Evolutionary conservation across 2,797 vertebrate genomes (phyloP), one percentile per base, ranked within the genome.

Genomic region (Syngnathus acus): DNA sequence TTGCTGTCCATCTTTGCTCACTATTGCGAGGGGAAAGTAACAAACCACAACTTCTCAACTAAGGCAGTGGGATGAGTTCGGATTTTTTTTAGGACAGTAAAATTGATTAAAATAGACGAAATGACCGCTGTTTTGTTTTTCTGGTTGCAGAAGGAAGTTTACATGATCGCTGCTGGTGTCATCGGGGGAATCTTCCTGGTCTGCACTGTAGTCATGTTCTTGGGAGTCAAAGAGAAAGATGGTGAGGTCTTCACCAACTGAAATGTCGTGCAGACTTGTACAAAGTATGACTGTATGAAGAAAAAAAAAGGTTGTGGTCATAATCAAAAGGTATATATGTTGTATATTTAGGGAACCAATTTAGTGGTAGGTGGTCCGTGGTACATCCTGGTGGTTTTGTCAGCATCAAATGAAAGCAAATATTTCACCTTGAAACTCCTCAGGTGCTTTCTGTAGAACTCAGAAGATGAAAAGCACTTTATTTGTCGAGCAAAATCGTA

Each of bases 201-300:
- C 77, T 97, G 96, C 86, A 91, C 88, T 0, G 3, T 89, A 45
- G 78, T 95, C 73, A 94, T 99, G 89, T 91, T 93, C 81, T 75
- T 96, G 9, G 97, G 97, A 72, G 95, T 98, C 69, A 96, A 90
- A 84, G 96, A 99, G 87, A 91, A 73, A 88, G 92, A 95, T 38
- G 96, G 97, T 99, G 82, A 93, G 93, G 76, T 80, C 59, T 59
- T 32, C 32, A 32, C 32, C 32, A 32, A 32, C 32, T 4, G 32
- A 32, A 4, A 32, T 42, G 40, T 42, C 7, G 6, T 42, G 40
- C 9, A 42, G 40, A 42, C 6, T 6, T 42, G 40, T 42, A 42
- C 6, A 42, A 42, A 42, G 40, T 42, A 42, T 42, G 40, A 42
- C 7, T 42, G 40, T 9, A 42, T 42, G 9, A 42, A 42, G 40